Evolutionary conservation across 2,888 invertebrate species (phyloP).

Genomic region (Apeira syringaria): DNA sequence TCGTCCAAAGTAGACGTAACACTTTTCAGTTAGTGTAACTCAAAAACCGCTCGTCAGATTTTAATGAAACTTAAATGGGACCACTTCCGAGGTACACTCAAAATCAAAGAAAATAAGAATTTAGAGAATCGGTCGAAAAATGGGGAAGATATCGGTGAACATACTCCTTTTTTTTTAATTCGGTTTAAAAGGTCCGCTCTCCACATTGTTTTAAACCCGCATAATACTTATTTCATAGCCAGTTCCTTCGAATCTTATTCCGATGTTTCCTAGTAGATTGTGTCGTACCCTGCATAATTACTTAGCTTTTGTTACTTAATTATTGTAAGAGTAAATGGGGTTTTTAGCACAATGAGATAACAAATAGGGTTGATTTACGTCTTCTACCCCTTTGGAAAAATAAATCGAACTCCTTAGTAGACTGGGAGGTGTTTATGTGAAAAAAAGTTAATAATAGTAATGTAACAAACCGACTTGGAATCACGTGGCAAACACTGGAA

Average conservation of each 20-base stretch:
- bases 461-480: too few relatives aligned
- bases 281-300: slow-evolving; percentile 74
- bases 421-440: slow-evolving; percentile 25
- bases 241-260: slow-evolving; percentile 39
- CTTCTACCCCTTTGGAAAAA: slow-evolving; percentile 25
- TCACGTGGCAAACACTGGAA: too few relatives aligned
- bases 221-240: slow-evolving; percentile 2
- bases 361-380: slow-evolving; percentile 52
- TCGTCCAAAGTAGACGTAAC: too few relatives aligned
- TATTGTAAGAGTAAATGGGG: slow-evolving; percentile 59
- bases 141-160: too few relatives aligned
- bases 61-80: too few relatives aligned
- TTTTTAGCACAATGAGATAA: slow-evolving; percentile 65
- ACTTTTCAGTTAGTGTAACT: too few relatives aligned
- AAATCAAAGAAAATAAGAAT: too few relatives aligned
- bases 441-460: slow-evolving; percentile 16
- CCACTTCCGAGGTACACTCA: too few relatives aligned
- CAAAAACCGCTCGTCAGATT: too few relatives aligned
- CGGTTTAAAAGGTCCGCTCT: not conserved
- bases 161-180: too few relatives aligned
- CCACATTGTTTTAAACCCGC: not conserved
- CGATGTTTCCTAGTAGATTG: slow-evolving; percentile 54
- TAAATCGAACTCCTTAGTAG: slow-evolving; percentile 20
- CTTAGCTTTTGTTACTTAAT: slow-evolving; percentile 75
- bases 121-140: too few relatives aligned